Conservation (phyloP, 2,113 vertebrate species). For the Ctenomys sociabilis region DNA sequence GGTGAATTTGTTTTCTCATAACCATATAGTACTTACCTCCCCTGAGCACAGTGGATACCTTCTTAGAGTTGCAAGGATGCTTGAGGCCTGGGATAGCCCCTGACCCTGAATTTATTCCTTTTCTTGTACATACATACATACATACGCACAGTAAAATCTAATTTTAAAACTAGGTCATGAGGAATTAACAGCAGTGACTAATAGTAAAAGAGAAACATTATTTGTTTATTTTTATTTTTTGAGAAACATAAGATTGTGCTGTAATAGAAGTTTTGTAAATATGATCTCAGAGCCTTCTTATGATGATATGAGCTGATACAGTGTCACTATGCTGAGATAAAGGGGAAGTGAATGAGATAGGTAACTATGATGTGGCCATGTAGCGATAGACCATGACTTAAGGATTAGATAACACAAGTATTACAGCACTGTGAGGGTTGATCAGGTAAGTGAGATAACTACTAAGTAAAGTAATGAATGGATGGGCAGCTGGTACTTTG, state of each 20-base stretch:
- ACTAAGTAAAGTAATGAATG: neutral
- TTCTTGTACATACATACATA: neutral
- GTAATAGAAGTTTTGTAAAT: neutral
- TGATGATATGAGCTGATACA: neutral
- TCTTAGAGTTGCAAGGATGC: neutral
- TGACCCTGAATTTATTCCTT: neutral
- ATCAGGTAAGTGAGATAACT: neutral
- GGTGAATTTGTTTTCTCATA: constrained; percentile 40
- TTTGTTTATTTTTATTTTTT: too few relatives aligned
- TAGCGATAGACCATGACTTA: neutral
- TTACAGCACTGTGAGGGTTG: neutral
- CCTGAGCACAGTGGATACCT: neutral
- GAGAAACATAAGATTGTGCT: neutral
- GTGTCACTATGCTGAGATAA: neutral
- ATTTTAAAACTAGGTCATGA: neutral
- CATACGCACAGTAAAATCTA: neutral
- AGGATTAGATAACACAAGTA: neutral
- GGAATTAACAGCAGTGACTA: neutral
- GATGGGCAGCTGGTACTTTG: neutral
- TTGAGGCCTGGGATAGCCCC: neutral
- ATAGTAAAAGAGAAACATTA: neutral
- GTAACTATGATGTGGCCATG: neutral
- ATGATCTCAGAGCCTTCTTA: neutral
- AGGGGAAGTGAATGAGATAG: neutral
- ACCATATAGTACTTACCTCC: neutral